Conservation (phyloP, 2,797 vertebrate genomes). For the Synaphobranchus kaupii region DNA sequence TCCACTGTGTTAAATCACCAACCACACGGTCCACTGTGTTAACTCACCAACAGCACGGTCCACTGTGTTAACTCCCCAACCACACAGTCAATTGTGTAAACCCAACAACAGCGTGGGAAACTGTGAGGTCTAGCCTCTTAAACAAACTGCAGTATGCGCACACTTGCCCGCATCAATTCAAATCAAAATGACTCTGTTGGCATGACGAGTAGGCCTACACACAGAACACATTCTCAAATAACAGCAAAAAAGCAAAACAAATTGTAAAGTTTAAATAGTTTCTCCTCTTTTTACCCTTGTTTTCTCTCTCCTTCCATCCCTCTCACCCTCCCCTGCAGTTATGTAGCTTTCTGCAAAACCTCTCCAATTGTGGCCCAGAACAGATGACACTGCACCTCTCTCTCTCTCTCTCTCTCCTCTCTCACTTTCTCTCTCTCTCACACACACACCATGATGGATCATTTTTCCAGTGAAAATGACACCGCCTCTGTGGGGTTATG, state of each 20-base stretch:
- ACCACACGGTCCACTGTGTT: too few species aligned
- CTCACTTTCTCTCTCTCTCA: slow-evolving; percentile 27
- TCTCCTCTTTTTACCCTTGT: neutral
- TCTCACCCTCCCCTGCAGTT: neutral
- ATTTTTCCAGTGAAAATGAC: neutral
- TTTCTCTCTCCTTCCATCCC: neutral
- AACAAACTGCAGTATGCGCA: neutral
- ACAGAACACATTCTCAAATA: slow-evolving; percentile 38
- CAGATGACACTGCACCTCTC: slow-evolving; percentile 11
- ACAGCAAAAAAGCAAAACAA: slow-evolving; percentile 45
- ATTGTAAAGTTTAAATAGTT: slow-evolving; percentile 48
- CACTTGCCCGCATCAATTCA: slow-evolving; percentile 33
- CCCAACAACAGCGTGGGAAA: too few species aligned
- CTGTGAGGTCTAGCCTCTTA: neutral
- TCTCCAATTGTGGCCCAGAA: neutral
- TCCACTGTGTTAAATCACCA: neutral
- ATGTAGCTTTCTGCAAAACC: neutral
- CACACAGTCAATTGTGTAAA: too few species aligned
- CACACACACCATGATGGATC: slow-evolving; percentile 3
- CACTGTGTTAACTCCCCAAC: too few species aligned
- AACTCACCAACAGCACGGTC: too few species aligned
- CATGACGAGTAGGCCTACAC: slow-evolving; percentile 52
- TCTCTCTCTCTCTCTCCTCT: neutral
- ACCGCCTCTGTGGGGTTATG: slow-evolving; percentile 31
- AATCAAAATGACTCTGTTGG: slow-evolving; percentile 44